A percentile compares a stretch with the other conserved stretches of the same genome.
These are phyloP conservation scores for Pampusana beccarii DNA, from an alignment of 2,113 vertebrate genomes.

Conservation along the genomic window DNA sequence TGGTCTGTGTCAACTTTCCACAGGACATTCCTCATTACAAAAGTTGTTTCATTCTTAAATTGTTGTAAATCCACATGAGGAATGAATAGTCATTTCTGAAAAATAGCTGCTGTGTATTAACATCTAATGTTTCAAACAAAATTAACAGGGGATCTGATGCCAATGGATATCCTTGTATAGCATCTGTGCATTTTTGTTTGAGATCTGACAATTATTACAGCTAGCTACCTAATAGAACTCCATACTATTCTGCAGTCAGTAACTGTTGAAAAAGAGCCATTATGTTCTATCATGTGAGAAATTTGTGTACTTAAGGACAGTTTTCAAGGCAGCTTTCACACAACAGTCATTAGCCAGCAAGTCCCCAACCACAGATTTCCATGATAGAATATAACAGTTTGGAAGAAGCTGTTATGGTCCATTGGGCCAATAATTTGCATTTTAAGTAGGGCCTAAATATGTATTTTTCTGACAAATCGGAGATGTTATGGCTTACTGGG, in stretches of 20 bases:
- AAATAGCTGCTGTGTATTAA: background rate
- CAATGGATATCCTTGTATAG: background rate
- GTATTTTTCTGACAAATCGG: conserved; percentile 33
- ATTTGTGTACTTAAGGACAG: conserved; percentile 42
- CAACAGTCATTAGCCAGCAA: conserved; percentile 29
- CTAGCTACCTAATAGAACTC: background rate
- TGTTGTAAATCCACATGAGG: background rate
- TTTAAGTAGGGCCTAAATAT: conserved; percentile 50
- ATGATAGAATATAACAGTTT: background rate
- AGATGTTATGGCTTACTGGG: conserved; percentile 52
- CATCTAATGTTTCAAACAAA: background rate
- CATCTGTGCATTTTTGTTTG: background rate
- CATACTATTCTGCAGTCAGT: background rate
- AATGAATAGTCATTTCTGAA: background rate
- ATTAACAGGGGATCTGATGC: background rate
- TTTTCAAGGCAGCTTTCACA: conserved; percentile 43
- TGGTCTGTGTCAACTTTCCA: background rate
- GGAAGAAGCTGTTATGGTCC: background rate
- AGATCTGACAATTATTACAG: background rate
- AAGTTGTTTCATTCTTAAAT: background rate
- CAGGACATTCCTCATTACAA: background rate
- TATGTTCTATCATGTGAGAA: conserved; percentile 38
- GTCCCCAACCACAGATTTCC: conserved; percentile 28
- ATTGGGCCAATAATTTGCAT: conserved; percentile 60
- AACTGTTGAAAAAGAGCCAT: conserved; percentile 22